These are phyloP conservation scores for Oligia strigilis DNA, from an alignment of 2,888 invertebrate genomes.

Conservation along the genomic window DNA sequence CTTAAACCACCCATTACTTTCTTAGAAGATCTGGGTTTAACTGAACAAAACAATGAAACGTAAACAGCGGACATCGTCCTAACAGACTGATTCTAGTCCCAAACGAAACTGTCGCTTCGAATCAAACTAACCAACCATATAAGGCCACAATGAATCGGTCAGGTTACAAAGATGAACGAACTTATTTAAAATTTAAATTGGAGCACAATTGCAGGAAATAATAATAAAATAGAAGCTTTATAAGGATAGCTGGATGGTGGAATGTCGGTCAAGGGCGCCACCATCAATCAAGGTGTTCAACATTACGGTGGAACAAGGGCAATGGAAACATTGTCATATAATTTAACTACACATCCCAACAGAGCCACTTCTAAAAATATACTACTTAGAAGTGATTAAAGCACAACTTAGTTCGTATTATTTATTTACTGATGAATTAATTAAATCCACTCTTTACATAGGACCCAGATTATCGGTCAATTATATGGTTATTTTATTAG, in stretches of 20 bases:
- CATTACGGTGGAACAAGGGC: constrained; percentile 58
- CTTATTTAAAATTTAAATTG: constrained; percentile 54
- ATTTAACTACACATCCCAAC: constrained; percentile 49
- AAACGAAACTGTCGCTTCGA: constrained; percentile 16
- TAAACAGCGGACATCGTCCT: constrained; percentile 27
- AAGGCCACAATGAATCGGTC: constrained; percentile 25
- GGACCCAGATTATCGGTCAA: too few species aligned
- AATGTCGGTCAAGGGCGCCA: constrained; percentile 64
- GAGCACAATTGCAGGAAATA: constrained; percentile 33
- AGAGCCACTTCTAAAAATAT: constrained; percentile 27
- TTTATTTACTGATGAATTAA: neutral
- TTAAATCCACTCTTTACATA: neutral
- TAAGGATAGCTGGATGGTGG: constrained; percentile 56
- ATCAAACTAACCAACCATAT: constrained; percentile 12
- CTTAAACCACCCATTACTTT: constrained; percentile 59
- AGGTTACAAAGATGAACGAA: constrained; percentile 44
- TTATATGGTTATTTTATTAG: too few species aligned
- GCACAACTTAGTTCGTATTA: too few species aligned
- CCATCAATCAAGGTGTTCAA: constrained; percentile 60
- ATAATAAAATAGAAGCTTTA: constrained; percentile 50
- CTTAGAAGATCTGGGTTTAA: constrained; percentile 53
- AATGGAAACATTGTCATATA: constrained; percentile 53
- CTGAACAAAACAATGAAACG: constrained; percentile 31
- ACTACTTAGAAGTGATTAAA: neutral
- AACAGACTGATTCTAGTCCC: constrained; percentile 3